Conservation (phyloP, 2,888 invertebrate species). For the Odontothrips loti region DNA sequence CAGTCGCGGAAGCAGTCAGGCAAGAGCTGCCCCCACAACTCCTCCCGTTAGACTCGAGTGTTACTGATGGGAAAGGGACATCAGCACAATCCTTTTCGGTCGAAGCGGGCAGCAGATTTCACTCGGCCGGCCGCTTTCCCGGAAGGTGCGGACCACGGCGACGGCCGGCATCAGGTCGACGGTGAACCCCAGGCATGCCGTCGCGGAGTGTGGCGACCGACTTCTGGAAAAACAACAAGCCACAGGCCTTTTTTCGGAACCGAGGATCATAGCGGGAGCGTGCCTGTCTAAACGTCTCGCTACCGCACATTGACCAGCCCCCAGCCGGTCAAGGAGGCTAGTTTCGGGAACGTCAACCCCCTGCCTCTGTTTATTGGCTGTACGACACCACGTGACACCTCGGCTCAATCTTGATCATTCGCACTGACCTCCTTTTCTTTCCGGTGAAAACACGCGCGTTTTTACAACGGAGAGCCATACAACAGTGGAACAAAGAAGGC, state of each 20-base stretch:
- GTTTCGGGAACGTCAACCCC: too few relatives aligned
- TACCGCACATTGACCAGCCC: too few relatives aligned
- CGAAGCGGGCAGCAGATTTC: background rate
- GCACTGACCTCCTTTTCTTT: slow-evolving; percentile 2
- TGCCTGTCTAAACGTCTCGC: background rate
- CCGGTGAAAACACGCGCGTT: too few relatives aligned
- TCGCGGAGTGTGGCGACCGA: background rate
- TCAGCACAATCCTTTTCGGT: background rate
- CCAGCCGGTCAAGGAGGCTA: background rate
- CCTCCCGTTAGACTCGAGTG: background rate
- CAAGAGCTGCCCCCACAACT: background rate
- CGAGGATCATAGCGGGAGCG: background rate
- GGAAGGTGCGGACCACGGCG: background rate
- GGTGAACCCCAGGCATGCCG: background rate
- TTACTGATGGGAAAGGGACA: background rate
- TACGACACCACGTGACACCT: background rate
- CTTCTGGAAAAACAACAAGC: slow-evolving; percentile 20
- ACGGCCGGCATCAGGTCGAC: background rate
- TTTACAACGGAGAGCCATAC: too few relatives aligned
- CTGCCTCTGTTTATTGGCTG: too few relatives aligned
- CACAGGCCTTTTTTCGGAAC: background rate
- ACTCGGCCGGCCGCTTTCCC: background rate
- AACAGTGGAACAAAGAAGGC: too few relatives aligned
- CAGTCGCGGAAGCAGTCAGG: background rate
- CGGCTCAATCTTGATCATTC: background rate